These are phyloP conservation scores for Dioctria linearis DNA, from an alignment of 2,888 invertebrate species.

Conservation along the genomic window DNA sequence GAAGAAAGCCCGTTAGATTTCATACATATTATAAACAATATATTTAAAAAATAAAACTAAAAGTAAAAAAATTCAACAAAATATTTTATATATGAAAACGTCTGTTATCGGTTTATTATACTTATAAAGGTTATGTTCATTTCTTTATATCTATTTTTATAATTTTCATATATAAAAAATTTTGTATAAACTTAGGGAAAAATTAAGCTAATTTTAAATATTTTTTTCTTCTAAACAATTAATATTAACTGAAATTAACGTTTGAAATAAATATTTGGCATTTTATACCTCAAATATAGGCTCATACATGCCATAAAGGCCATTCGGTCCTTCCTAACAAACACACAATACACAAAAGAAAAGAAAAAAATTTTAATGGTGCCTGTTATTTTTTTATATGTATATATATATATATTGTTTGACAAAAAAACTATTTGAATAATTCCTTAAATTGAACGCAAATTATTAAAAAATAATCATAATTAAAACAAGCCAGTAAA, in stretches of 20 bases:
- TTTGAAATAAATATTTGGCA: slow-evolving; percentile 40
- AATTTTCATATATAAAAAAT: slow-evolving; percentile 45
- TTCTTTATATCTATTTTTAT: slow-evolving; percentile 16
- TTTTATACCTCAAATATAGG: slow-evolving; percentile 59
- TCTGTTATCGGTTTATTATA: slow-evolving; percentile 1
- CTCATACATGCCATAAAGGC: slow-evolving; percentile 59
- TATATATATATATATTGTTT: too few species aligned
- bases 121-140: too few species aligned
- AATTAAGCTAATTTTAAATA: slow-evolving; percentile 32
- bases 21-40: slow-evolving; percentile 61
- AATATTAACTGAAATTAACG: slow-evolving; percentile 6
- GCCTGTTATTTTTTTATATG: slow-evolving; percentile 12
- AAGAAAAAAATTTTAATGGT: slow-evolving; percentile 42
- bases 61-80: slow-evolving; percentile 51
- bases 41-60: slow-evolving; percentile 56
- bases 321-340: slow-evolving; percentile 60
- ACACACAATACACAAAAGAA: slow-evolving; percentile 59
- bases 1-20: slow-evolving; percentile 71
- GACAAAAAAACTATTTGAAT: slow-evolving; percentile 1
- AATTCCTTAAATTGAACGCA: slow-evolving; percentile 22
- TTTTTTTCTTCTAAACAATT: slow-evolving; percentile 29
- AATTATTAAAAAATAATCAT: not conserved
- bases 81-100: slow-evolving; percentile 50
- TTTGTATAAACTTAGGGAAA: slow-evolving; percentile 33
- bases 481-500: slow-evolving; percentile 33